Evolutionary conservation across 35 echinoderm and acorn worm species (phyloP).

Genomic region (Ptychodera flava): DNA sequence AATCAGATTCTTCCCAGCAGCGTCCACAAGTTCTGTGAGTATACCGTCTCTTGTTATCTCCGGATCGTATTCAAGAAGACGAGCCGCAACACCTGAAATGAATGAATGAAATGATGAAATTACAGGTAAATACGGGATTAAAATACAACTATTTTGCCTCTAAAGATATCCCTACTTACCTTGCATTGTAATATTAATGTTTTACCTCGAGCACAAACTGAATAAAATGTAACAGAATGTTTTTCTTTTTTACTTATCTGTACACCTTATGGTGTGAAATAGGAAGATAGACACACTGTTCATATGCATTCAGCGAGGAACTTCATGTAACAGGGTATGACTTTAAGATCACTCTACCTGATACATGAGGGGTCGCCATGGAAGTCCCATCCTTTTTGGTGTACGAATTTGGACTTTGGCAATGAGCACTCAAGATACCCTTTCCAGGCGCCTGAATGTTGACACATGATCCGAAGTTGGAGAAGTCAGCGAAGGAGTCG

Average conservation of each 20-base stretch:
- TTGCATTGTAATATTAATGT: no score
- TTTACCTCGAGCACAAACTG: no score
- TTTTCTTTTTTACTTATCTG: no score
- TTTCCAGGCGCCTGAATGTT: constrained; percentile 64
- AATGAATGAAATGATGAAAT: no score
- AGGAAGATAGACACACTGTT: no score
- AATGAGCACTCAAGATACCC: constrained; percentile 33
- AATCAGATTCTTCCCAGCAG: not conserved
- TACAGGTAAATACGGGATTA: no score
- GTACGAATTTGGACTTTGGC: constrained; percentile 22
- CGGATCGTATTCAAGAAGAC: not conserved
- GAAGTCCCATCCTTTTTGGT: constrained; percentile 44
- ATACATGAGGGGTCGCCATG: constrained; percentile 74
- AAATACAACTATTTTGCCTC: no score
- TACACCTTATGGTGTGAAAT: no score
- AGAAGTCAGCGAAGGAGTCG: constrained; percentile 49
- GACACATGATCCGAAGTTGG: constrained; percentile 55
- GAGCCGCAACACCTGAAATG: not conserved
- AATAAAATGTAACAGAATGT: no score
- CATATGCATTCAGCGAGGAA: no score
- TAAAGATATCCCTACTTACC: no score
- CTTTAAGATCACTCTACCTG: constrained; percentile 47
- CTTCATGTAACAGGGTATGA: no score
- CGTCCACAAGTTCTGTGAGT: not conserved
- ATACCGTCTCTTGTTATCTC: not conserved